Evolutionary conservation across 35 echinoderm and acorn worm species (phyloP), one percentile per base, ranked within the genome.

Genomic region (Lytechinus pictus): DNA sequence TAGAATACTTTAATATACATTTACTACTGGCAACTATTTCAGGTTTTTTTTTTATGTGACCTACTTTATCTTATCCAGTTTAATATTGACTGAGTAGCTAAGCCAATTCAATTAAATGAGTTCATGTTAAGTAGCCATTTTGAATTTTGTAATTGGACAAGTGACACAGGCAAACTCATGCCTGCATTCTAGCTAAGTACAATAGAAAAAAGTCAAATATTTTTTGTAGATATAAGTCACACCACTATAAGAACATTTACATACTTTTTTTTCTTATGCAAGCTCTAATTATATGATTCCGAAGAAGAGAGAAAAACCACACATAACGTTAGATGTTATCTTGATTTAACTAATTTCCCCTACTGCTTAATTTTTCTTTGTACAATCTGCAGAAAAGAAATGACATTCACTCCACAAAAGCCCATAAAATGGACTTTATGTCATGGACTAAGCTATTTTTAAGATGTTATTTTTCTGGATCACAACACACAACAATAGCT

Each of bases 401-500:
- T 79, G 66, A 79, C 66, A 79, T 79, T 58, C 21, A n/a, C 66
- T 24, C 24, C 66, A 79, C 66, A 79, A n/a, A 44, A 24, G 66
- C 66, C 66, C 66, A 79, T 79, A 79, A 79, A 79, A 79, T 79
- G 66, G 66, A 79, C 66, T 24, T 8, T n/a, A 24, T 44, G n/a
- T 79, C 12, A 16, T 79, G 12, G 66, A 79, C 66, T 90, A 90
- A 10, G 29, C 52, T 93, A 93, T 16, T 93, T 93, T 55, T 93
- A 55, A 56, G 91, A 27, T 54, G 27, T 55, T 55, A 10, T 33
- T 57, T 33, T 57, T 93, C 19, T 93, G 55, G 12, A 93, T 57
- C 92, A 93, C 92, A 57, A 93, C 92, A 93, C 92, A 93, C 92
- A 33, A 93, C 92, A 93, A 93, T 57, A 57, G 28, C 92, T 10